Evolutionary conservation across 2,888 invertebrate genomes (phyloP).

Genomic region (Eilema depressum): DNA sequence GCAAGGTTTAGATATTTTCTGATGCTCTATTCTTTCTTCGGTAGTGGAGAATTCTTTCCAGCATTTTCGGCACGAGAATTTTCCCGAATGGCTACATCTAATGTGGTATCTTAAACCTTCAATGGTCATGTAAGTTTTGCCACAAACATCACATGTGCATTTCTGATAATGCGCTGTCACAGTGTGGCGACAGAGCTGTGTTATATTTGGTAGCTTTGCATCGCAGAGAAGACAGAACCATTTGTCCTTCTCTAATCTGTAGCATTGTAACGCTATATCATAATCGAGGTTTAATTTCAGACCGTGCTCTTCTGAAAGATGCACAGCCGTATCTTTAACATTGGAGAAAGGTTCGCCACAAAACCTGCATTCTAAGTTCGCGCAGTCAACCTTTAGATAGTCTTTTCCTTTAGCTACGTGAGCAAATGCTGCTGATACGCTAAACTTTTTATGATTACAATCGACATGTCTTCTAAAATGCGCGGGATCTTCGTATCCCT

Average conservation of each 20-base stretch:
- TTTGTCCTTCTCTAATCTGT: constrained; percentile 66
- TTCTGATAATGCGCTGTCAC: constrained; percentile 68
- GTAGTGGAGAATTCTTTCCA: constrained; percentile 67
- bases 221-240: constrained; percentile 71
- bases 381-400: constrained; percentile 75
- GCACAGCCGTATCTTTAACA: constrained; percentile 66
- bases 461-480: constrained; percentile 71
- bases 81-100: constrained; percentile 66
- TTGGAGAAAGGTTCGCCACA: constrained; percentile 62
- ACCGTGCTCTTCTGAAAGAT: constrained; percentile 64
- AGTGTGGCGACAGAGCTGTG: constrained; percentile 73
- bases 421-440: constrained; percentile 70
- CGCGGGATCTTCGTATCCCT: constrained; percentile 67
- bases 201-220: constrained; percentile 66
- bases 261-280: constrained; percentile 74
- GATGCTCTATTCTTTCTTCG: constrained; percentile 66
- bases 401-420: constrained; percentile 68
- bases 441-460: constrained; percentile 63
- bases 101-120: constrained; percentile 75
- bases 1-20: constrained; percentile 65
- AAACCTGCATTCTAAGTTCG: constrained; percentile 68
- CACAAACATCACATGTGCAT: constrained; percentile 76
- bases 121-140: constrained; percentile 68
- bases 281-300: constrained; percentile 61
- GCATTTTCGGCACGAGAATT: constrained; percentile 71